Conservation (phyloP, 2,113 vertebrate genomes). For the Tachycineta bicolor region DNA sequence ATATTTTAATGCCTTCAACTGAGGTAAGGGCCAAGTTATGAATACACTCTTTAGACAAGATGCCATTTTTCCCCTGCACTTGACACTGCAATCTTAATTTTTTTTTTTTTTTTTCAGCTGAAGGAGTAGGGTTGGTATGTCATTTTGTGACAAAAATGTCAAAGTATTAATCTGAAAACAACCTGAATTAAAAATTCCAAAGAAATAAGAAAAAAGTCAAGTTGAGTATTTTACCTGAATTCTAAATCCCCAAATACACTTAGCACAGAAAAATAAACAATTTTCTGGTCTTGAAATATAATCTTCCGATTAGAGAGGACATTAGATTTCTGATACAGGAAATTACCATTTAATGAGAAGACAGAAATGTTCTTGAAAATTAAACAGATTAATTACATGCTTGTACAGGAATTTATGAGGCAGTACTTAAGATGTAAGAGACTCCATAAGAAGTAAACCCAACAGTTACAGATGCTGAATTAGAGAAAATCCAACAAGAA, state of each 20-base stretch:
- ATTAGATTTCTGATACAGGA: not conserved
- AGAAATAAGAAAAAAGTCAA: not conserved
- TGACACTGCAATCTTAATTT: not conserved
- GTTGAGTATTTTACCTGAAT: not conserved
- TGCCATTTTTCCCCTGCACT: not conserved
- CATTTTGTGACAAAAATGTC: slow-evolving; percentile 1
- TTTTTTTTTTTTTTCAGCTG: not conserved
- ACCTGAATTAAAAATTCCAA: slow-evolving; percentile 9
- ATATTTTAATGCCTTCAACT: not conserved
- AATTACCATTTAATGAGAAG: slow-evolving; percentile 26
- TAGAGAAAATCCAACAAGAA: not conserved
- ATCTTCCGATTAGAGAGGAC: not conserved
- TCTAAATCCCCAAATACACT: not conserved
- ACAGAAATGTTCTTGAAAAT: slow-evolving; percentile 31
- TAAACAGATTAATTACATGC: not conserved
- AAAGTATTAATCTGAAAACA: slow-evolving; percentile 9
- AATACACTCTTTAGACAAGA: not conserved
- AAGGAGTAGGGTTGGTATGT: not conserved
- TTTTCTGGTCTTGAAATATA: slow-evolving; percentile 4
- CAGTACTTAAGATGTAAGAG: not conserved
- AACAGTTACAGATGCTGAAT: not conserved
- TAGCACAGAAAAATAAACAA: not conserved
- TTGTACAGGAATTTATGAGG: not conserved
- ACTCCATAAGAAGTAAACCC: not conserved
- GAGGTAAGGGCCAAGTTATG: not conserved